phyloP scores from a whole-genome alignment of 2,797 vertebrate genomes.

The Nothura maculosa region DNA sequence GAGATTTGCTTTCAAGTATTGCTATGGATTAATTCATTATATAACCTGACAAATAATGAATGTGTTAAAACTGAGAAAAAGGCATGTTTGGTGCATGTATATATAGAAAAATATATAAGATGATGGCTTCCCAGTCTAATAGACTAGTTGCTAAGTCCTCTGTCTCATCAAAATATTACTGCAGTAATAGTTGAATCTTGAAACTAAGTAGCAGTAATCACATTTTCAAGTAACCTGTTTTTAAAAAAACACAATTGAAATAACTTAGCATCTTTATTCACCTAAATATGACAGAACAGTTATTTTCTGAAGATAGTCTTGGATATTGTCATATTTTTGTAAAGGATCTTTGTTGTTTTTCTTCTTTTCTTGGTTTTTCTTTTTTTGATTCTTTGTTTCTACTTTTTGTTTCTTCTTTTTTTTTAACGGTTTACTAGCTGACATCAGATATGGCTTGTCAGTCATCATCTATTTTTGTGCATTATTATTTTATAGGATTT shows the following conservation, averaged over 20 bases:
- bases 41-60: neutral
- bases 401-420: no score
- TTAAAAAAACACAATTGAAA: neutral
- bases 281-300: neutral
- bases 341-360: neutral
- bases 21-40: neutral
- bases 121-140: no score
- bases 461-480: neutral
- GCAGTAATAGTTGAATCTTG: neutral
- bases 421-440: neutral
- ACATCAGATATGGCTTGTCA: neutral
- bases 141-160: neutral
- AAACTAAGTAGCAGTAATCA: neutral
- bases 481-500: neutral
- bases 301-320: neutral
- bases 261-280: neutral
- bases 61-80: neutral
- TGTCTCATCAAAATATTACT: neutral
- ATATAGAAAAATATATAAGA: neutral
- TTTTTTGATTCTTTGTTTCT: neutral
- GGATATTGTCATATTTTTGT: neutral
- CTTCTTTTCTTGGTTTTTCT: no score
- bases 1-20: neutral
- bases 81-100: neutral
- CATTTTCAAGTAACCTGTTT: neutral